Evolutionary conservation across 53 echinoderm and acorn worm species (phyloP), one percentile per base, ranked within the genome.

Genomic region (Crossaster papposus): DNA sequence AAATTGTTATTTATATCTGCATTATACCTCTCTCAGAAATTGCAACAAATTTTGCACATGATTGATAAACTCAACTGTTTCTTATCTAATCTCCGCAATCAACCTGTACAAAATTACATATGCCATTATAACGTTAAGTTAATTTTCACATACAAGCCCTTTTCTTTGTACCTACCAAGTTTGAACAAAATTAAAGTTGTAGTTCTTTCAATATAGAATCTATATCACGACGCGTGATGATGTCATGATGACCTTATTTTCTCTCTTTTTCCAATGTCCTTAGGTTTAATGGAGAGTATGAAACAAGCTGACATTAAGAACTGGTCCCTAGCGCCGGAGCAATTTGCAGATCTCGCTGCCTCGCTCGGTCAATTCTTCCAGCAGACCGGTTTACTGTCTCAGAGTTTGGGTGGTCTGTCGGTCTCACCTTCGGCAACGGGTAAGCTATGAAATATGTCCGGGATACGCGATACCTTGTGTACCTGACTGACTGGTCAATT

Each of bases 261-360:
- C n/a, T n/a, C n/a, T n/a, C n/a, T n/a, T n/a, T n/a, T n/a, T n/a
- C 64, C 82, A 15, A 33, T 81, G 30, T 36, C 14, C 44, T 2
- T 80, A 97, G 97, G 97, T 53, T 83, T 97, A 23, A 95, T 95
- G 91, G 97, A 95, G 73, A 97, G 97, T 62, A 97, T 97, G 97
- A 97, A 85, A 81, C 97, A 97, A 90, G 97, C 97, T 29, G 97
- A 97, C 90, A 72, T 91, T 51, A 97, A 97, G 80, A 97, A 97
- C 83, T 97, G 97, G 97, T 94, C 97, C 33, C 91, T 97, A 58
- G 95, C 91, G 34, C 97, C 97, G 22, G 94, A 93, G 64, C 97
- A 97, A 93, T 97, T 97, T 93, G 97, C 97, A 7, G 94, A 95
- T 81, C 79, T 97, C 23, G 97, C 97, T 8, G 82, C 88, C 13